A percentile compares a stretch with the other conserved stretches of the same genome.
These are phyloP conservation scores for Tetranychus truncatus DNA, from an alignment of 2,888 invertebrate species.

Conservation along the genomic window DNA sequence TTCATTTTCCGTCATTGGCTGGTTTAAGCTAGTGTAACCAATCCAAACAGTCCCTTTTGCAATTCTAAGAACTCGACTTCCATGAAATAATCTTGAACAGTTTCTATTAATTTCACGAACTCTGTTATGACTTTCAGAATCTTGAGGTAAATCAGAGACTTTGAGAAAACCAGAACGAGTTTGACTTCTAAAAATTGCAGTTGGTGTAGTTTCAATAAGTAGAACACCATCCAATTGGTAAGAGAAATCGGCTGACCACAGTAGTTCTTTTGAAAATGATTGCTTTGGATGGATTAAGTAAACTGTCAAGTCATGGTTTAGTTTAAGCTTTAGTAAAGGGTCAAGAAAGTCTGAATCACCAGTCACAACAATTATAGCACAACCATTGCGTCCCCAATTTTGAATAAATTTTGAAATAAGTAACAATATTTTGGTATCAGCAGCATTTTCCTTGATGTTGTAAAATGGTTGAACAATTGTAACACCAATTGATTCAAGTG, in stretches of 20 bases:
- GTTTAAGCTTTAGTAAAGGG: not conserved
- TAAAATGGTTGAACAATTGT: not conserved
- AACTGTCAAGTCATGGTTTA: not conserved
- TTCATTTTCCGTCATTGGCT: not conserved
- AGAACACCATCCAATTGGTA: not conserved
- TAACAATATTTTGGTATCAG: not conserved
- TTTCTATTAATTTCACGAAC: not conserved
- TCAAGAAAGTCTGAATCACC: not conserved
- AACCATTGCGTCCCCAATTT: not conserved
- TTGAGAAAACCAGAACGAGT: not conserved
- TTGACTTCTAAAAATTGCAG: not conserved
- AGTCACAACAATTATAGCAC: not conserved
- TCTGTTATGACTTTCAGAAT: not conserved
- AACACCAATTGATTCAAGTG: not conserved
- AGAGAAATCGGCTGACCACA: not conserved
- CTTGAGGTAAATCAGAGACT: not conserved
- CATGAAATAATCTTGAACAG: not conserved
- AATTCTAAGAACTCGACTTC: not conserved
- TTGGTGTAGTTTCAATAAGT: not conserved
- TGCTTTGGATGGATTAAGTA: not conserved
- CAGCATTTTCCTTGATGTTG: not conserved
- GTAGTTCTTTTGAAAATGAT: not conserved
- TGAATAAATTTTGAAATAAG: not conserved
- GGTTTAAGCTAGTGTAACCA: not conserved
- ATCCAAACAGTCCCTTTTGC: not conserved